phyloP scores from a whole-genome alignment of 2,888 invertebrate genomes.

The Sialis lutaria region DNA sequence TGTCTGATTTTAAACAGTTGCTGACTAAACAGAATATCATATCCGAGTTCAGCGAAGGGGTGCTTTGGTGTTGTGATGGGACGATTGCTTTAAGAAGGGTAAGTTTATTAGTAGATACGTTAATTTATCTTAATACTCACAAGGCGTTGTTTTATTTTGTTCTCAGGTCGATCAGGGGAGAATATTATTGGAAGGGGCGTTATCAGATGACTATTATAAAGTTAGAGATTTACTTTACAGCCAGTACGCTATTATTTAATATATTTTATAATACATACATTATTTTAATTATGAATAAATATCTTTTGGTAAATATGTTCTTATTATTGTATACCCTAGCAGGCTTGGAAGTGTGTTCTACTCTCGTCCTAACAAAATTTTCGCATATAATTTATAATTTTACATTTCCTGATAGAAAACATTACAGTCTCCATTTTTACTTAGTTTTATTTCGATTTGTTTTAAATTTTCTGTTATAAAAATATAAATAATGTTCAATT shows the following conservation, averaged over 20 bases:
- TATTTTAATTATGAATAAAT: not conserved
- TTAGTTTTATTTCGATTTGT: too few relatives aligned
- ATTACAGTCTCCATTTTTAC: too few relatives aligned
- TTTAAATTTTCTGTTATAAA: too few relatives aligned
- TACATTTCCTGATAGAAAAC: too few relatives aligned
- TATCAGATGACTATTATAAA: constrained; percentile 89
- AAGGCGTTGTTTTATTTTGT: constrained; percentile 12
- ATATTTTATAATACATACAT: constrained; percentile 4
- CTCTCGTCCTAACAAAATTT: too few relatives aligned
- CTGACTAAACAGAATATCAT: constrained; percentile 54
- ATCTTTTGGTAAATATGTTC: too few relatives aligned
- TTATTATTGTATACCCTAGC: too few relatives aligned
- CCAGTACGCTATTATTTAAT: constrained; percentile 88
- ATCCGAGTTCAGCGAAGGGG: constrained; percentile 82
- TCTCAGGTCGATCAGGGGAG: constrained; percentile 78
- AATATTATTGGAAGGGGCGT: constrained; percentile 82
- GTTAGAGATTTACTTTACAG: constrained; percentile 84
- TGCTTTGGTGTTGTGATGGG: constrained; percentile 85
- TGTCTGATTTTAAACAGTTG: constrained; percentile 79
- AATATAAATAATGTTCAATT: too few relatives aligned
- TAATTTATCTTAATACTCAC: constrained; percentile 4
- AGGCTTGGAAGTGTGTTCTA: too few relatives aligned
- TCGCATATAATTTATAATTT: too few relatives aligned
- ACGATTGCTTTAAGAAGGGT: constrained; percentile 77
- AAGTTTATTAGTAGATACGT: constrained; percentile 14